Percentiles rank a stretch among this genome's conserved stretches.
phyloP scores from a whole-genome alignment of 2,113 vertebrate genomes.

The Macquaria australasica region DNA sequence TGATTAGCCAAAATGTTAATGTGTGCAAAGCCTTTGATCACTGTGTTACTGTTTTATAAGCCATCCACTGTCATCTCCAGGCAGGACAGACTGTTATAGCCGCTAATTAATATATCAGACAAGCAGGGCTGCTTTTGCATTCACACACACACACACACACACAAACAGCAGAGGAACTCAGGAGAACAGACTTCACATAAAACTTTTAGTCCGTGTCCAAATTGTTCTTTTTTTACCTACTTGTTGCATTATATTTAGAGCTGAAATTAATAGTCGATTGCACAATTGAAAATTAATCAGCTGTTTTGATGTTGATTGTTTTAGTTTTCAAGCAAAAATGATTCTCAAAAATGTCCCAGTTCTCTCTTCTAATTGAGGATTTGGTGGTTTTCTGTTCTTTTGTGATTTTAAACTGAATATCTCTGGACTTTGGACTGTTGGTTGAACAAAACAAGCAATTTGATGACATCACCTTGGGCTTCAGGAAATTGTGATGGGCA shows the following conservation, averaged over 20 bases:
- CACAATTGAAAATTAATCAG: background rate
- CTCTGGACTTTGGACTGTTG: background rate
- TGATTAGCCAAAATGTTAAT: constrained; percentile 80
- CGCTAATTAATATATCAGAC: constrained; percentile 70
- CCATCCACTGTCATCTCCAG: constrained; percentile 74
- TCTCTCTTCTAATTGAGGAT: background rate
- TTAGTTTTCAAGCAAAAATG: too few relatives aligned
- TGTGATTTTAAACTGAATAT: background rate
- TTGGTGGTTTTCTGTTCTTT: background rate
- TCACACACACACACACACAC: constrained; percentile 10
- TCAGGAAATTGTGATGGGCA: background rate
- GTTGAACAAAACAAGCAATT: background rate
- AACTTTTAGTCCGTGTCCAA: background rate
- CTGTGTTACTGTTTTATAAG: constrained; percentile 72
- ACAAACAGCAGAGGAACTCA: constrained; percentile 14
- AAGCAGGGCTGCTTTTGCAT: constrained; percentile 20
- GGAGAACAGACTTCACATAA: background rate
- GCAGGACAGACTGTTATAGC: constrained; percentile 70
- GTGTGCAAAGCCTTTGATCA: constrained; percentile 83
- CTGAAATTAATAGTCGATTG: background rate
- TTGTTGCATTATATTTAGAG: constrained; percentile 6
- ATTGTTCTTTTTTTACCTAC: background rate
- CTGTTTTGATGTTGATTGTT: background rate
- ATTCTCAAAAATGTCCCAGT: too few relatives aligned
- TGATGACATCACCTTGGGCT: background rate